Evolutionary conservation across 2,888 invertebrate species (phyloP).

Genomic region (Theristus sp.): DNA sequence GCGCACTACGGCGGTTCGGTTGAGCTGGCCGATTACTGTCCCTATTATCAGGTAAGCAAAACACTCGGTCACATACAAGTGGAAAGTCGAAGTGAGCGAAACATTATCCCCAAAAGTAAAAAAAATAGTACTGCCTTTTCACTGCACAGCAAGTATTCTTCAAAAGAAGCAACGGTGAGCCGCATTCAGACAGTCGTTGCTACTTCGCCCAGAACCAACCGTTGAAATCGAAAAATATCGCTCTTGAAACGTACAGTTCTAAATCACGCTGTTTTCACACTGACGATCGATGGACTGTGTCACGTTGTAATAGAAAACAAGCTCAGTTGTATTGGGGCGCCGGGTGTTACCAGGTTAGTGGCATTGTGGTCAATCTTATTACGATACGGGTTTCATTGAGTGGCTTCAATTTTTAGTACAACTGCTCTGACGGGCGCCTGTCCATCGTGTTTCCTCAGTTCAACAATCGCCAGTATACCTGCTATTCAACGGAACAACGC

Average conservation of each 20-base stretch:
- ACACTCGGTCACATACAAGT: no score
- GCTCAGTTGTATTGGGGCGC: conserved; percentile 94
- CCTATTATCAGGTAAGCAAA: conserved; percentile 74
- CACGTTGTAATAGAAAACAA: conserved; percentile 59
- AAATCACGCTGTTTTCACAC: conserved; percentile 70
- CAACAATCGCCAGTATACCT: not conserved
- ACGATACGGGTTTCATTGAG: no score
- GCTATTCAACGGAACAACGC: not conserved
- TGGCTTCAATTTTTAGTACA: not conserved
- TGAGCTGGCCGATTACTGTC: conserved; percentile 68
- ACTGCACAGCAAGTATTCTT: no score
- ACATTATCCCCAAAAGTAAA: no score
- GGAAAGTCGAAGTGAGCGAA: no score
- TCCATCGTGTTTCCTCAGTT: not conserved
- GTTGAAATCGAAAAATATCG: conserved; percentile 2
- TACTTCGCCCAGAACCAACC: not conserved
- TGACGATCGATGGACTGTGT: conserved; percentile 72
- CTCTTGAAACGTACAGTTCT: conserved; percentile 61
- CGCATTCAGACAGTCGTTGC: no score
- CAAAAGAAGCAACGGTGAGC: no score
- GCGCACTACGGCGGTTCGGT: conserved; percentile 57
- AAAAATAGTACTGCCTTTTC: no score
- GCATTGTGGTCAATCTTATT: no score
- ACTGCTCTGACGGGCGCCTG: not conserved
- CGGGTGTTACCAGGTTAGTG: conserved; percentile 54